Evolutionary conservation across 2,113 vertebrate genomes (phyloP), one percentile per base, ranked within the genome.

Genomic region (Muscicapa adusta): DNA sequence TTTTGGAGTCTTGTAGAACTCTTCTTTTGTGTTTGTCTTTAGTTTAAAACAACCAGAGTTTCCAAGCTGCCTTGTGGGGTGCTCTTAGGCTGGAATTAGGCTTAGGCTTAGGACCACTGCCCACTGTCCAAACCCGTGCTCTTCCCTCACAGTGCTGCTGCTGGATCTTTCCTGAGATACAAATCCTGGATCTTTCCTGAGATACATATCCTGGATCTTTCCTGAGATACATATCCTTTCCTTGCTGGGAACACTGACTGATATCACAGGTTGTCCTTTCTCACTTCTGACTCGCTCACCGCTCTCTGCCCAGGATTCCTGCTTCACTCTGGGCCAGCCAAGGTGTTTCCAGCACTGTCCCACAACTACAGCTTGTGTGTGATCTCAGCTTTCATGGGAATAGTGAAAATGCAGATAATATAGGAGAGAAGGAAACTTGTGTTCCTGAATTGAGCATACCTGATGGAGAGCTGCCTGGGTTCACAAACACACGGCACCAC

Each of bases 221-320:
- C 63, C 56, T 36, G 47, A 38, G 51, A 18, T 8, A 5, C 1
- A 9, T 20, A 40, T n/a, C 24, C 22, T 71, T 36, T 36, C 62
- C 25, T 12, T 16, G 42, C 65, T 22, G 28, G 36, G 42, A 16
- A 43, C 25, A 42, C 60, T 66, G 42, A 13, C 63, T 23, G 15
- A 5, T 2, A 3, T n/a, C 42, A 25, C 36, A n/a, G 34, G 14
- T 17, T 74, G 62, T 34, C 33, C 45, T 40, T 67, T 58, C 60
- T 76, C 38, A 8, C 61, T 66, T 70, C 34, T 73, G 18, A 9
- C 50, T 45, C 1, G 0, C 54, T 47, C 6, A 38, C 18, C 0
- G 0, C 53, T 50, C 23, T 78, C 71, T 70, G 26, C 20, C 28
- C 42, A 40, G 33, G 71, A 25, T 36, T 73, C 43, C 51, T 79